These are phyloP conservation scores for Ganaspis sp. DNA, from an alignment of 1,140 invertebrate genomes.

Conservation along the genomic window DNA sequence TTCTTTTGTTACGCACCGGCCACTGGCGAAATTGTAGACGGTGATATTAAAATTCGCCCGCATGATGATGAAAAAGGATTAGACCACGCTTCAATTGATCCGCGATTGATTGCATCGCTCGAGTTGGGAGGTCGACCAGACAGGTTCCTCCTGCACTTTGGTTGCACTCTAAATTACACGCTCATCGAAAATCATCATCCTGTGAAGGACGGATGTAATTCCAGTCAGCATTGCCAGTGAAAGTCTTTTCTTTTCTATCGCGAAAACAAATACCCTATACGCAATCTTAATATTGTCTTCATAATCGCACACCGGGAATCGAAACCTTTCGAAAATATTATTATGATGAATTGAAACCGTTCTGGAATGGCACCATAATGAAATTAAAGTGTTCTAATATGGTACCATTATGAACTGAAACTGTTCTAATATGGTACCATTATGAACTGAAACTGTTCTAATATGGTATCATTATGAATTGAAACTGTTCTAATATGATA, in stretches of 20 bases:
- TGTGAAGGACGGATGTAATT: not conserved
- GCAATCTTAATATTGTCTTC: no score
- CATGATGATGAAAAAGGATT: not conserved
- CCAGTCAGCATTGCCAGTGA: not conserved
- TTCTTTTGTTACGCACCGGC: slow-evolving; percentile 29
- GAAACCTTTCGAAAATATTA: no score
- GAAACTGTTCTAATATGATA: no score
- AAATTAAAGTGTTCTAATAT: no score
- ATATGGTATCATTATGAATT: no score
- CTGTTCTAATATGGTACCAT: no score
- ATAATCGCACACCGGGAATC: no score
- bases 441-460: no score
- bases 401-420: no score
- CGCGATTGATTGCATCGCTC: not conserved
- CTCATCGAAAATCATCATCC: not conserved
- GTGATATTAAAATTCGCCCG: slow-evolving; percentile 19
- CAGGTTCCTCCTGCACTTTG: not conserved
- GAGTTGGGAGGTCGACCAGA: not conserved
- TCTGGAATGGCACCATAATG: no score
- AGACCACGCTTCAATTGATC: slow-evolving; percentile 8
- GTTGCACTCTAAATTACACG: not conserved
- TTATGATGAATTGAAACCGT: no score
- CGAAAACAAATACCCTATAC: no score
- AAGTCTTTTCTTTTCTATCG: not conserved
- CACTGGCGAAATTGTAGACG: slow-evolving; percentile 31